Conservation (phyloP, 2,797 vertebrate species). For the Myoxocephalus aenaeus region DNA sequence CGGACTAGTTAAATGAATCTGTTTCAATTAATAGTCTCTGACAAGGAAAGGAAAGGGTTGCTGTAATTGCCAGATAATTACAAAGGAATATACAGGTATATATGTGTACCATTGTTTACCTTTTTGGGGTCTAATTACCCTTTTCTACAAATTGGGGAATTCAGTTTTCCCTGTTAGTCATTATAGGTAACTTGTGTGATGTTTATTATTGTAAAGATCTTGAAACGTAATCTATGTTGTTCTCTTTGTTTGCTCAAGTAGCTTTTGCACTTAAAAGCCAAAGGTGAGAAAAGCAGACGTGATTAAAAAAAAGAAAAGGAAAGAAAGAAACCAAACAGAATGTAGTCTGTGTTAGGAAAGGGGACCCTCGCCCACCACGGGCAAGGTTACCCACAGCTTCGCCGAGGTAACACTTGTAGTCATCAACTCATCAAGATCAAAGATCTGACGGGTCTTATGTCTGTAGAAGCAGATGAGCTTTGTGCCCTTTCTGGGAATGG, state of each 20-base stretch:
- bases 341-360: slow-evolving; percentile 40
- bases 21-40: slow-evolving; percentile 25
- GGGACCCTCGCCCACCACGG: background rate
- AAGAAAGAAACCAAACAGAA: slow-evolving; percentile 52
- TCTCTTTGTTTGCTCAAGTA: slow-evolving; percentile 47
- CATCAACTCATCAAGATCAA: slow-evolving; percentile 33
- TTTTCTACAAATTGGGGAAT: slow-evolving; percentile 53
- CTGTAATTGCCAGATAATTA: slow-evolving; percentile 52
- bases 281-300: slow-evolving; percentile 45
- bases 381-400: slow-evolving; percentile 9
- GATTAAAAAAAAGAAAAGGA: slow-evolving; percentile 19
- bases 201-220: slow-evolving; percentile 30
- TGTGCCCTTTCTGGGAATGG: slow-evolving; percentile 69
- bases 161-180: slow-evolving; percentile 23
- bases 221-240: slow-evolving; percentile 25
- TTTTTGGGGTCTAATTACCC: slow-evolving; percentile 49
- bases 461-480: slow-evolving; percentile 55
- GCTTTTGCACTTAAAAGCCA: slow-evolving; percentile 71
- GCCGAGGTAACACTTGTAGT: slow-evolving; percentile 1
- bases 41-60: slow-evolving; percentile 13
- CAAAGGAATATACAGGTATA: slow-evolving; percentile 55
- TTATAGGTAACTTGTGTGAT: slow-evolving; percentile 20
- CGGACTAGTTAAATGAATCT: slow-evolving; percentile 23
- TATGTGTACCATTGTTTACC: slow-evolving; percentile 64
- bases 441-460: slow-evolving; percentile 31